A percentile compares a stretch with the other conserved stretches of the same genome.
Conservation (phyloP, 2,113 vertebrate genomes). For the Chionodraco myersi region DNA sequence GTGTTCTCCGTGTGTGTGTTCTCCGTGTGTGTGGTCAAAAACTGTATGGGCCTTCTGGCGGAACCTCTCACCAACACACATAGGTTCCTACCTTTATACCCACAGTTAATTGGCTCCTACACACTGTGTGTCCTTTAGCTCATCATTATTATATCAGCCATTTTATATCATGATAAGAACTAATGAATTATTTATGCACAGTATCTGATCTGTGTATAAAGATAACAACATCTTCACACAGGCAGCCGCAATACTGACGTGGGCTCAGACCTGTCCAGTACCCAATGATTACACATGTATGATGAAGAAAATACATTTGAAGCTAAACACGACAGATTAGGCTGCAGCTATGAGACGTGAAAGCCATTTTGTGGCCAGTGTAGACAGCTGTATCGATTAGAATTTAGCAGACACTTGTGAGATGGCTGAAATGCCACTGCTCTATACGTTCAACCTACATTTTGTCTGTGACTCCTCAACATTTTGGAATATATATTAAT, state of each 20-base stretch:
- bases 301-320: not conserved
- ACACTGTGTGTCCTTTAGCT: not conserved
- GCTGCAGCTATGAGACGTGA: not conserved
- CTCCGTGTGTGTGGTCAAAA: too few relatives aligned
- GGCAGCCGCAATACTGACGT: not conserved
- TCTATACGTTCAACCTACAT: not conserved
- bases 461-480: not conserved
- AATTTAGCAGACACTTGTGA: conserved; percentile 3
- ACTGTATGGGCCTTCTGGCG: too few relatives aligned
- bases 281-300: not conserved
- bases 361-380: not conserved
- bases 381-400: conserved; percentile 1
- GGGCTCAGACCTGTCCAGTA: not conserved
- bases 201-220: not conserved
- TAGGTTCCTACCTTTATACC: too few relatives aligned
- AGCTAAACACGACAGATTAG: not conserved
- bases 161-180: not conserved
- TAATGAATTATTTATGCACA: not conserved
- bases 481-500: too few relatives aligned
- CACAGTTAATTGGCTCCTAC: too few relatives aligned
- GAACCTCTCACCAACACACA: too few relatives aligned
- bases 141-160: not conserved
- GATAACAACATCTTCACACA: not conserved
- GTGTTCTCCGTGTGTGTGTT: too few relatives aligned
- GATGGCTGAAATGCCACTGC: not conserved